These are phyloP conservation scores for Sebastes cheni DNA, from an alignment of 2,797 vertebrate species.

Conservation along the genomic window DNA sequence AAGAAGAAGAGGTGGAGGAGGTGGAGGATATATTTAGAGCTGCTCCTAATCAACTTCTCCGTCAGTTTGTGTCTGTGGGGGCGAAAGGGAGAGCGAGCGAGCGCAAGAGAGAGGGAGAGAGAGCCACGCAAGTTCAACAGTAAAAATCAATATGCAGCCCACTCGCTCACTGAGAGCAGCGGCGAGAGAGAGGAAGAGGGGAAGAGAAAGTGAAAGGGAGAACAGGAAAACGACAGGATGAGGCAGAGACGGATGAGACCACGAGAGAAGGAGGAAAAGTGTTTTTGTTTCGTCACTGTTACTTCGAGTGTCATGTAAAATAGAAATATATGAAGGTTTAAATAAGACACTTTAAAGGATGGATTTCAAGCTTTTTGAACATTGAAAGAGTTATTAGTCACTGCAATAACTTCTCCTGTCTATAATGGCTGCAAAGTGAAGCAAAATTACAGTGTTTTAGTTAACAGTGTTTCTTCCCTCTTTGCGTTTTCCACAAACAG, in stretches of 20 bases:
- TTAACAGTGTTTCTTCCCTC: neutral
- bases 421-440: neutral
- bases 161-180: constrained; percentile 61
- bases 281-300: constrained; percentile 4
- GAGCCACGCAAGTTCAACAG: constrained; percentile 68
- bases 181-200: constrained; percentile 20
- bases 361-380: neutral
- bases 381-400: neutral
- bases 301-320: neutral
- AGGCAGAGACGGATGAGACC: constrained; percentile 28
- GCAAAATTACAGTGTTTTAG: neutral
- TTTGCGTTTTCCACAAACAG: neutral
- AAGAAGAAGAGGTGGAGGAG: constrained; percentile 48
- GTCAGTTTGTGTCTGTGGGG: constrained; percentile 77
- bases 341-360: neutral
- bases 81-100: constrained; percentile 55
- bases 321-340: neutral
- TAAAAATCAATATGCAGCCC: constrained; percentile 78
- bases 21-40: constrained; percentile 81
- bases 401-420: neutral
- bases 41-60: constrained; percentile 81
- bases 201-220: constrained; percentile 43
- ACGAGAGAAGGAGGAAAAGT: constrained; percentile 8
- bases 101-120: constrained; percentile 39
- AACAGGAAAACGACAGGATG: constrained; percentile 35